Conservation (phyloP, 1,140 invertebrate genomes). For the Drosophila ercepeae region DNA sequence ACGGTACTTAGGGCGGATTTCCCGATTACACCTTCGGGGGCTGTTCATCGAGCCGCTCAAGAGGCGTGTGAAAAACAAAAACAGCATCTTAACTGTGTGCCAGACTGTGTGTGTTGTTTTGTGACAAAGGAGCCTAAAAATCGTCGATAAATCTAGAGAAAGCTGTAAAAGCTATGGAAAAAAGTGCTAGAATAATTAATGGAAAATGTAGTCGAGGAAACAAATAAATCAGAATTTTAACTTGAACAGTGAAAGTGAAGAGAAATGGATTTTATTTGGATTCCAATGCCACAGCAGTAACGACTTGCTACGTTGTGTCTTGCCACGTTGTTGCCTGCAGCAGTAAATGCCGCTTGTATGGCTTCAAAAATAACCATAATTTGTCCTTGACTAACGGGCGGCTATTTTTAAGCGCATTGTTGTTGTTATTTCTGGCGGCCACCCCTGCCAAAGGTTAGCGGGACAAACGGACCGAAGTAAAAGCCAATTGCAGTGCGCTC, state of each 20-base stretch:
- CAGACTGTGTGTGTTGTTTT: constrained; percentile 12
- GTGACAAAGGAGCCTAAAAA: constrained; percentile 40
- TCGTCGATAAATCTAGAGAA: constrained; percentile 33
- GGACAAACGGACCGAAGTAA: constrained; percentile 21
- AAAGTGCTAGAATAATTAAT: constrained; percentile 29
- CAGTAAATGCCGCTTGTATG: constrained; percentile 50
- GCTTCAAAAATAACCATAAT: constrained; percentile 79
- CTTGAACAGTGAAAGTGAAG: constrained; percentile 59
- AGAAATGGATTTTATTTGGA: constrained; percentile 38
- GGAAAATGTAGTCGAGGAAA: constrained; percentile 12
- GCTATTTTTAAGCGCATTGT: constrained; percentile 58
- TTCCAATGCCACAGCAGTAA: constrained; percentile 29
- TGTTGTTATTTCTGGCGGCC: constrained; percentile 10
- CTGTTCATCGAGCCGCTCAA: constrained; percentile 12
- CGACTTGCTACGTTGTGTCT: constrained; percentile 44
- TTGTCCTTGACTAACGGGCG: constrained; percentile 60
- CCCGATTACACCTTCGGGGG: neutral
- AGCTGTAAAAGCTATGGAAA: constrained; percentile 19
- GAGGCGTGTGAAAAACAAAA: constrained; percentile 51
- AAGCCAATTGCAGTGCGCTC: constrained; percentile 42
- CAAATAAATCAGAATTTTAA: constrained; percentile 20
- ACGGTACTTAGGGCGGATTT: constrained; percentile 57
- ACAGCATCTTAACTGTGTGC: constrained; percentile 20
- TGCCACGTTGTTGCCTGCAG: constrained; percentile 24
- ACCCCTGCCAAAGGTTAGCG: constrained; percentile 7